Base-by-base conservation (phyloP, 1,140 invertebrate species). In the Heliconius himera region DNA sequence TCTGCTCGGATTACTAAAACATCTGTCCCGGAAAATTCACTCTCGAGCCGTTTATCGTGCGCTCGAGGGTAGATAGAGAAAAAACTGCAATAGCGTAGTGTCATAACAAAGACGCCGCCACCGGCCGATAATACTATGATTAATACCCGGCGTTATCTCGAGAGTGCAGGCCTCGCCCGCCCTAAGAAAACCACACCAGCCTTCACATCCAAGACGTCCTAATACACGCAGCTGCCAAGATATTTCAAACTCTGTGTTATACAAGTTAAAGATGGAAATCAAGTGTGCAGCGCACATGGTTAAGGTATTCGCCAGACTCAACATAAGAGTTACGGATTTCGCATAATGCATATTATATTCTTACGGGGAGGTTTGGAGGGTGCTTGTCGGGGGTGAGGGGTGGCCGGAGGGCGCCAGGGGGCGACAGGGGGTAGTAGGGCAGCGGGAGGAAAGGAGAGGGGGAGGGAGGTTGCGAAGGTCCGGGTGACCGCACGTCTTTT, bases 331-430 rank as follows among this genome's bases (percentile, higher is more conserved):
- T 91, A 93, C 90, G 91, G 92, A 94, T 94, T 93, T 94, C 92
- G 92, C 92, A 94, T 94, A 94, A 94, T 93, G 92, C 92, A 93
- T 94, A 93, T 92, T 93, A 93, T 93, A 94, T 94, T 92, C 90
- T 86, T 81, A 83, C 81, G 84, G 80, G 86, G 88, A 83, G 87
- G 85, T 78, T 82, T 73, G 80, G 87, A 81, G 84, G 83, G 83
- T 77, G 71, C 79, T 78, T 18, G 56, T 77, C 8, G 74, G 76
- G 38, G 77, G 60, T 66, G 60, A 66, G 11, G 9, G 60, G 22
- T 66, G 60, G 26, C 60, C 13, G 22, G 60, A 66, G 60, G n/a
- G 54, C n/a, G 26, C 3, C 22, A 29, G 60, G 22, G 60, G 26
- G 26, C 16, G 60, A 66, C 60, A 9, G 60, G 26, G 26, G 22